Percentiles rank a stretch among this genome's conserved stretches.
Evolutionary conservation across 2,113 vertebrate genomes (phyloP).

Genomic region (Rissa tridactyla): DNA sequence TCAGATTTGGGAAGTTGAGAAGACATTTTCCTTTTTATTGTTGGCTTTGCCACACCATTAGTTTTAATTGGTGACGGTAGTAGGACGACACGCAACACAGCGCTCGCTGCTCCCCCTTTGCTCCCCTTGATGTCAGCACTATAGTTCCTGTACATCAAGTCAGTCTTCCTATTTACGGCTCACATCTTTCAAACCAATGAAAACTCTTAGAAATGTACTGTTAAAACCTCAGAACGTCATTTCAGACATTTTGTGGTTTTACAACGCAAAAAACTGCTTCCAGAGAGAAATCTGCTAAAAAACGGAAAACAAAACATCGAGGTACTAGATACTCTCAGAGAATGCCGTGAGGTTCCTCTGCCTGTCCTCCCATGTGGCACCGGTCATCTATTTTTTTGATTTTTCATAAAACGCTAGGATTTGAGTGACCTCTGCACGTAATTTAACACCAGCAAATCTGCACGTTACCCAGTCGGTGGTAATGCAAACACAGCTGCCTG

Average conservation of each 20-base stretch:
- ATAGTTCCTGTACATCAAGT: not conserved
- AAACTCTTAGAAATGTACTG: not conserved
- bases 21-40: not conserved
- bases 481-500: not conserved
- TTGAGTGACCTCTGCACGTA: not conserved
- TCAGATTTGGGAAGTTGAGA: not conserved
- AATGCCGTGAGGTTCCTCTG: not conserved
- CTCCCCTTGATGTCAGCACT: not conserved
- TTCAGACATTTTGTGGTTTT: not conserved
- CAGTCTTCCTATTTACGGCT: fast-evolving
- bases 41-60: not conserved
- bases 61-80: not conserved
- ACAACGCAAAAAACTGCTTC: not conserved
- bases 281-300: not conserved
- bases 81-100: not conserved
- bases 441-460: not conserved
- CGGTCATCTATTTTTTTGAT: not conserved
- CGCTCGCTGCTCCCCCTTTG: not conserved
- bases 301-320: not conserved
- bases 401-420: not conserved
- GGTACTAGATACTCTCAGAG: not conserved
- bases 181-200: not conserved
- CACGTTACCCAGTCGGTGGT: not conserved
- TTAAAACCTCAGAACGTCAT: not conserved
- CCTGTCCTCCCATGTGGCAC: not conserved